Base-by-base conservation (phyloP, 2,888 invertebrate genomes). In the Conistra vaccinii region DNA sequence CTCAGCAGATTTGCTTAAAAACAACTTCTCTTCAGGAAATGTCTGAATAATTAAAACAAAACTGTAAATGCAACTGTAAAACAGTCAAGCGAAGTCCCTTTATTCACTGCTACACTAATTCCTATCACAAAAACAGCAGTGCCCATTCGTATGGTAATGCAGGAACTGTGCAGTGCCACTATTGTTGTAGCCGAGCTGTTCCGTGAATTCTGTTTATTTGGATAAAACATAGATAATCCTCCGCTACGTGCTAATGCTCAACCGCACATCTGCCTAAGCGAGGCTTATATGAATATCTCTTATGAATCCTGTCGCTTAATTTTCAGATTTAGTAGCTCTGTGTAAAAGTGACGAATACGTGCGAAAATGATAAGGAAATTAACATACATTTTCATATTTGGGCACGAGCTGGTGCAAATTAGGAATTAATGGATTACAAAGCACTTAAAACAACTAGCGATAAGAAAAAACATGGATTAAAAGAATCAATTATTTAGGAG, bases 111-210 rank as follows among this genome's bases (percentile, higher is more conserved):
- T 78, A 85, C 76, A 80, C 83, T 81, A 81, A 87, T 83, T 80
- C 81, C 77, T 85, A 77, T 87, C 76, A 83, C 86, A 87, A 87
- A 86, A 87, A 87, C 85, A 81, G 81, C 65, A 81, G 62, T 63
- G 75, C 73, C 78, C 80, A 87, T 86, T 87, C 80, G 79, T 87
- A 87, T 87, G 87, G 80, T 87, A 86, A 87, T 86, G 73, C 69
- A 71, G 81, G n/a, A 76, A 81, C 76, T 86, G 77, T 84, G 81
- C 83, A 81, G 68, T 67, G 74, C 66, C 76, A 81, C 78, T 86
- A 81, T 83, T 87, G 83, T 87, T 85, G 77, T 81, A 85, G 78
- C 60, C 71, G 73, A 80, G 76, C 73, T 76, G 80, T 75, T 76
- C 69, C 76, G 76, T 78, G 72, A 85, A 83, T 83, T 78, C 73